phyloP scores from a whole-genome alignment of 2,888 invertebrate species.

The Diarsia rubi region DNA sequence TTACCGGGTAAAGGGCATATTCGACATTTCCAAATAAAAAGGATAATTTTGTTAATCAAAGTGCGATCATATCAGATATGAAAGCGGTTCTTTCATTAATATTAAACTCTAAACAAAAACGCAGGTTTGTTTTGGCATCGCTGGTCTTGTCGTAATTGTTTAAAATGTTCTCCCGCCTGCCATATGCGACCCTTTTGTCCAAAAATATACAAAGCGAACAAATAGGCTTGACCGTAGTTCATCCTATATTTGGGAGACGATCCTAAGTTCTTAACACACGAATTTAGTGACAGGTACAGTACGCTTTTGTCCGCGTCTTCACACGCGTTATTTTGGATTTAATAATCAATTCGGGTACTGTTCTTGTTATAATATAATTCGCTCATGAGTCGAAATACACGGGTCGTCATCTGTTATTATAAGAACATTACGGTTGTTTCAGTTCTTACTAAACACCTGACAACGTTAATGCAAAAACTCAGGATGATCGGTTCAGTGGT shows the following conservation, averaged over 20 bases:
- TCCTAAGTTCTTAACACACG: neutral
- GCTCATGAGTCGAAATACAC: no score
- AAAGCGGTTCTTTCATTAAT: constrained; percentile 11
- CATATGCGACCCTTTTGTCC: constrained; percentile 72
- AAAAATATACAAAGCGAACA: constrained; percentile 71
- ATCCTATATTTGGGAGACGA: constrained; percentile 39
- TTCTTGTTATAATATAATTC: no score
- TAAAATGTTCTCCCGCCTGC: constrained; percentile 76
- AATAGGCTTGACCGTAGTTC: constrained; percentile 42
- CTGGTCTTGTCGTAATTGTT: constrained; percentile 69
- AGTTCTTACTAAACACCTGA: no score
- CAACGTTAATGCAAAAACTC: no score
- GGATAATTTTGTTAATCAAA: neutral
- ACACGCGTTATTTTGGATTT: no score
- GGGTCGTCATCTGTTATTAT: no score
- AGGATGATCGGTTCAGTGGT: no score
- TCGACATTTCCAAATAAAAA: neutral
- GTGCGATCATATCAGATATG: neutral
- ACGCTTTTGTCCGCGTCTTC: no score
- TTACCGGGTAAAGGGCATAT: neutral
- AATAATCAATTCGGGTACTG: no score
- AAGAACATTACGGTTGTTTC: no score
- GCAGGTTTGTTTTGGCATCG: constrained; percentile 17
- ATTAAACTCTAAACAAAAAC: constrained; percentile 28
- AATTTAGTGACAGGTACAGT: constrained; percentile 2